phyloP scores from a whole-genome alignment of 2,113 vertebrate genomes.

The Ochotona princeps region DNA sequence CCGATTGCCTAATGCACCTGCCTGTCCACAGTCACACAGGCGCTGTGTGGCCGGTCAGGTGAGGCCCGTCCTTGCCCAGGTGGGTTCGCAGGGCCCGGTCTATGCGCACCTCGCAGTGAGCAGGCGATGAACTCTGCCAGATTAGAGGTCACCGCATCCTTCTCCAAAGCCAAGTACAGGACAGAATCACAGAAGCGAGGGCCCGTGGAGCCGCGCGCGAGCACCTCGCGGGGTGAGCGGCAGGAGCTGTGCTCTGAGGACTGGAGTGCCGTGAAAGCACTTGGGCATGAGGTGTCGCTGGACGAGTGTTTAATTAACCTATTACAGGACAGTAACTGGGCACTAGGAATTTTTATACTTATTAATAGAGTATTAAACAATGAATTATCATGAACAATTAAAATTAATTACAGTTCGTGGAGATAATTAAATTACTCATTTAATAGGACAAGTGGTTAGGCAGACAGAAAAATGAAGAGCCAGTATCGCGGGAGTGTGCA shows the following conservation, averaged over 20 bases:
- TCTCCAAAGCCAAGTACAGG: neutral
- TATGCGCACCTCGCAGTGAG: neutral
- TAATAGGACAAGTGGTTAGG: slow-evolving; percentile 71
- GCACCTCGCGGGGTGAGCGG: accelerated
- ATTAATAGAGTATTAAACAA: slow-evolving; percentile 86
- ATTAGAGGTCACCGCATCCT: neutral
- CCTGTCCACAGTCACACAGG: neutral
- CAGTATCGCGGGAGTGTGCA: neutral
- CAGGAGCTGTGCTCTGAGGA: neutral
- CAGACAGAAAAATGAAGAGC: slow-evolving; percentile 67
- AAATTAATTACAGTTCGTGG: slow-evolving; percentile 88
- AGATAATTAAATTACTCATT: slow-evolving; percentile 87
- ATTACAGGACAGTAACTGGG: slow-evolving; percentile 79
- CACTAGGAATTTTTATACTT: slow-evolving; percentile 77
- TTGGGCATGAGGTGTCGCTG: slow-evolving; percentile 72
- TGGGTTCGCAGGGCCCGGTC: neutral
- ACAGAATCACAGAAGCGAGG: neutral
- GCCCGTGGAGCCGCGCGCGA: neutral
- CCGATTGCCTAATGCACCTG: neutral
- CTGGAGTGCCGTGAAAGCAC: neutral
- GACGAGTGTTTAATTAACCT: slow-evolving; percentile 81
- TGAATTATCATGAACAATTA: slow-evolving; percentile 86
- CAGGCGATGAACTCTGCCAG: neutral
- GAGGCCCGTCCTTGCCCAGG: neutral
- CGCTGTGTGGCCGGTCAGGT: neutral